Conservation (phyloP, 1,140 invertebrate genomes). For the Paramacrobiotus metropolitanus region DNA sequence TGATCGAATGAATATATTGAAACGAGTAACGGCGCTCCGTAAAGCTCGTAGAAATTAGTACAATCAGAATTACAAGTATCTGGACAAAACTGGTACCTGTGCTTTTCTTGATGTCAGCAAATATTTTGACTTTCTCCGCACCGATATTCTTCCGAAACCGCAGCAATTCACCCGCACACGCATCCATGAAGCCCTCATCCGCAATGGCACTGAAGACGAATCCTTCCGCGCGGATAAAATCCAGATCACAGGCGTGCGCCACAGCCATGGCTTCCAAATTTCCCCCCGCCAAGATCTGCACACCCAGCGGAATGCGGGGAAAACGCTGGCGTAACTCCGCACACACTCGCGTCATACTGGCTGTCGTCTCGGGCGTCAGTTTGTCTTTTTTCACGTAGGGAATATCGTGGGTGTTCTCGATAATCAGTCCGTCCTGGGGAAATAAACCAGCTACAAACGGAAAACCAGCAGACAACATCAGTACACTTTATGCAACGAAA, state of each 20-base stretch:
- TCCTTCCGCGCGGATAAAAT: slow-evolving; percentile 54
- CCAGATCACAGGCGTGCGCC: slow-evolving; percentile 34
- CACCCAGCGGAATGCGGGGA: slow-evolving; percentile 20
- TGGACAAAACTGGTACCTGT: too few relatives aligned
- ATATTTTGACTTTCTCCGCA: slow-evolving; percentile 41
- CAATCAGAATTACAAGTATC: too few relatives aligned
- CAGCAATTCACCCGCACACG: slow-evolving; percentile 44
- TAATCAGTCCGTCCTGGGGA: slow-evolving; percentile 47
- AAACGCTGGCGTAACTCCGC: slow-evolving; percentile 15
- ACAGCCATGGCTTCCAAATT: slow-evolving; percentile 52
- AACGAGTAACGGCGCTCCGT: too few relatives aligned
- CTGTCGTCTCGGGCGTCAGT: slow-evolving; percentile 39
- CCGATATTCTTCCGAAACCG: slow-evolving; percentile 42
- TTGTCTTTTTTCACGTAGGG: slow-evolving; percentile 38
- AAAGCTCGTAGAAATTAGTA: too few relatives aligned
- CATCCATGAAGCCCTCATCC: slow-evolving; percentile 54
- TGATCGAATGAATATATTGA: too few relatives aligned
- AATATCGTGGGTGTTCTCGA: slow-evolving; percentile 73
- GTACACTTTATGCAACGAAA: slow-evolving; percentile 39
- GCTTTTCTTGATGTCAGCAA: slow-evolving; percentile 69
- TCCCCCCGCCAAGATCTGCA: slow-evolving; percentile 44
- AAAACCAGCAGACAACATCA: slow-evolving; percentile 48
- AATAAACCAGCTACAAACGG: too few relatives aligned
- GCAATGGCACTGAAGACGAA: slow-evolving; percentile 58
- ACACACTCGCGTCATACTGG: slow-evolving; percentile 18